A percentile compares a stretch with the other conserved stretches of the same genome.
phyloP scores from a whole-genome alignment of 2,888 invertebrate species.

The Drosophila birchii region DNA sequence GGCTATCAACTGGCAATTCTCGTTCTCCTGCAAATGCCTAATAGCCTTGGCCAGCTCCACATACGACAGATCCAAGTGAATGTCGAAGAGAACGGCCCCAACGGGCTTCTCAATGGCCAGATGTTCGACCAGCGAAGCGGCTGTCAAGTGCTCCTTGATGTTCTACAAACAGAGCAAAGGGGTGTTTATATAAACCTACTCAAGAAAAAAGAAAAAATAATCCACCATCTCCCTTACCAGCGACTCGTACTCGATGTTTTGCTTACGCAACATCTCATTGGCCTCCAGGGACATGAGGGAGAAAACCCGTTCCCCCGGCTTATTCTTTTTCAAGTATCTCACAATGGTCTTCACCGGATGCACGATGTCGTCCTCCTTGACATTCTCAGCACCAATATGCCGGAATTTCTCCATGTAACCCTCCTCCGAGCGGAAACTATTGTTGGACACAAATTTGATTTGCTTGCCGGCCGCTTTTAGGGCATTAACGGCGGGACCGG shows the following conservation, averaged over 20 bases:
- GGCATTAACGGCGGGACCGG: constrained; percentile 81
- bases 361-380: constrained; percentile 82
- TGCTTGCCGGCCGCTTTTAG: constrained; percentile 84
- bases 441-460: constrained; percentile 84
- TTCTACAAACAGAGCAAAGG: constrained; percentile 44
- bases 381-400: constrained; percentile 62
- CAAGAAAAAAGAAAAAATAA: background rate
- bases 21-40: constrained; percentile 83
- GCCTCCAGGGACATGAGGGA: constrained; percentile 83
- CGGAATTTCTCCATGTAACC: constrained; percentile 77
- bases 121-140: constrained; percentile 53
- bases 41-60: constrained; percentile 84
- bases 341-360: constrained; percentile 85
- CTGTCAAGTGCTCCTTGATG: constrained; percentile 67
- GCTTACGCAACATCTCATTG: constrained; percentile 80
- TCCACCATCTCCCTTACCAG: constrained; percentile 53
- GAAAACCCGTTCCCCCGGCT: constrained; percentile 84
- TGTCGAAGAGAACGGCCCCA: constrained; percentile 85
- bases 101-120: constrained; percentile 71
- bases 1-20: constrained; percentile 84
- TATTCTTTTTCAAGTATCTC: constrained; percentile 84
- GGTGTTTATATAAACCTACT: background rate
- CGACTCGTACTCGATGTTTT: constrained; percentile 84
- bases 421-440: constrained; percentile 81
- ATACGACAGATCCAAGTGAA: constrained; percentile 84